Base-by-base conservation (phyloP, 1,140 invertebrate species). In the Leucophenga varia region DNA sequence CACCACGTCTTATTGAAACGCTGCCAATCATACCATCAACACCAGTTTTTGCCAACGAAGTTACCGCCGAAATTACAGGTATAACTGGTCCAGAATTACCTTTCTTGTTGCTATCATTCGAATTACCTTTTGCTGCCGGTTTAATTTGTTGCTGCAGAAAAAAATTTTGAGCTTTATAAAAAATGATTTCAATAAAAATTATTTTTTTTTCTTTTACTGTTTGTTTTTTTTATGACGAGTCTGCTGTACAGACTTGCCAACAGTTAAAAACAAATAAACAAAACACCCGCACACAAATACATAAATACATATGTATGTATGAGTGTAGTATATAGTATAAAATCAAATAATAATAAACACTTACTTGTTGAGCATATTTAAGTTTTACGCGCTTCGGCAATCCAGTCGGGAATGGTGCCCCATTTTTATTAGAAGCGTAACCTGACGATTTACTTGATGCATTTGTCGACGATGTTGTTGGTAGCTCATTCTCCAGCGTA, bases 21-120 rank as follows among this genome's bases (percentile, higher is more conserved):
- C 46, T 69, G 17, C 64, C 64, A 39, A 71, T 59, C 17, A 63
- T 52, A 8, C 64, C 64, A 22, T 71, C 68, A 0, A 57, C 69
- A 43, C 70, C 65, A 12, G 64, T 64, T 28, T 61, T 72, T 6
- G 88, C 87, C 20, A 90, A 67, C 8, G 88, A 90, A 31, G 86
- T 82, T 0, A 90, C 87, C 16, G 84, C 88, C 1, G 86, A 89
- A 55, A 90, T 90, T 5, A 90, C 83, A 1, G 88, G 84, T 47
- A 60, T 32, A 48, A 57, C 54, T 20, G 57, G 59, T 20, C 56
- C 51, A 7, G 45, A 28, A 7, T 31, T 38, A 6, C 43, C 46
- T 46, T 67, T 65, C 20, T 38, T 53, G 35, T 32, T 69, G 57
- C 19, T 47, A 34, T 16, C 19, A 10, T 28, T 22, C 4, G 45